Percentiles rank a stretch among this genome's conserved stretches.
Conservation (phyloP, 2,888 invertebrate genomes). For the Mythimna vitellina region DNA sequence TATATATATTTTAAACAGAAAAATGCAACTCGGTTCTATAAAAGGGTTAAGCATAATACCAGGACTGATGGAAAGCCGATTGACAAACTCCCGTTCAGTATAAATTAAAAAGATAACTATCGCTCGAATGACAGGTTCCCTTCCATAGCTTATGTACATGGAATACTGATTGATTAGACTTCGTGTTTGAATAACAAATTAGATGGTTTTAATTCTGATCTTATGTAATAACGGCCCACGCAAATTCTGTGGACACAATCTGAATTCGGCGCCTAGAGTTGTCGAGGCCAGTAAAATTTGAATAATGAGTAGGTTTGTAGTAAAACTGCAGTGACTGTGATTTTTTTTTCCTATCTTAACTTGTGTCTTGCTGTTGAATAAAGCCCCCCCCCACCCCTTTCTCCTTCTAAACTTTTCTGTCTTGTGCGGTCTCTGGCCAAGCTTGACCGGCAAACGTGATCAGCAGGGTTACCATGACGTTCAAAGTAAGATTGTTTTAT, state of each 20-base stretch:
- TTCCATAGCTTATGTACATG: slow-evolving; percentile 34
- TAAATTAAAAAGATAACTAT: slow-evolving; percentile 58
- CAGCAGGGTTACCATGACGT: too few relatives aligned
- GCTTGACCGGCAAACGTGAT: too few relatives aligned
- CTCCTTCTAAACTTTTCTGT: too few relatives aligned
- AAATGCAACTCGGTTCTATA: background rate
- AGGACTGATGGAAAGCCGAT: slow-evolving; percentile 24
- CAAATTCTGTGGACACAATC: slow-evolving; percentile 55
- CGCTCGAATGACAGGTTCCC: slow-evolving; percentile 52
- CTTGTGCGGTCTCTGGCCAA: too few relatives aligned
- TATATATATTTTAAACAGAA: background rate
- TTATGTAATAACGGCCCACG: slow-evolving; percentile 61
- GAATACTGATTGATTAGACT: slow-evolving; percentile 61
- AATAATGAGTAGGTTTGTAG: slow-evolving; percentile 34
- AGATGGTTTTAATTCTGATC: slow-evolving; percentile 53
- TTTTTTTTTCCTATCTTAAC: background rate
- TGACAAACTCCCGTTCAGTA: slow-evolving; percentile 37
- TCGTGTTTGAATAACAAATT: slow-evolving; percentile 61
- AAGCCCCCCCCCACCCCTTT: too few relatives aligned
- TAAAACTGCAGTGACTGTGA: slow-evolving; percentile 27
- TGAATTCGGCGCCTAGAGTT: slow-evolving; percentile 45
- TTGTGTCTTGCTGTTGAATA: too few relatives aligned
- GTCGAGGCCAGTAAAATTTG: slow-evolving; percentile 41
- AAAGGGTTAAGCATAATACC: slow-evolving; percentile 20
- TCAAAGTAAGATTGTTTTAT: too few relatives aligned